phyloP scores from a whole-genome alignment of 2,888 invertebrate species.

The Melanchra persicariae region DNA sequence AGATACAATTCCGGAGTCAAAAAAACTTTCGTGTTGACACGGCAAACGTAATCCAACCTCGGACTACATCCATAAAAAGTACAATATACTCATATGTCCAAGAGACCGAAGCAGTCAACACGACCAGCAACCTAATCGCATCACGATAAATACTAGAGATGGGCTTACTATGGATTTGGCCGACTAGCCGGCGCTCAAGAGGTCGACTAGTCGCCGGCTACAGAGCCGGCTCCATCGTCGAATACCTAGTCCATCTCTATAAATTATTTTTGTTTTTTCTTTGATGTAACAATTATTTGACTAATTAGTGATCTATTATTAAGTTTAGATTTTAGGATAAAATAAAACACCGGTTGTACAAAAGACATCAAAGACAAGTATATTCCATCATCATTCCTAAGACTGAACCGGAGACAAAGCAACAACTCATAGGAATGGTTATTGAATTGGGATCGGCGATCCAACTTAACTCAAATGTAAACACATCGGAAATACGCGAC shows the following conservation, averaged over 20 bases:
- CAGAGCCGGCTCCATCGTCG: neutral
- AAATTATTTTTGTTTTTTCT: neutral
- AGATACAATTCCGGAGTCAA: neutral
- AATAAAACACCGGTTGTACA: no score
- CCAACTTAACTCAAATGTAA: no score
- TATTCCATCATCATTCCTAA: no score
- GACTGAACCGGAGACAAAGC: no score
- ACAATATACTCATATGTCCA: slow-evolving; percentile 30
- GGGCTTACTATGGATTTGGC: neutral
- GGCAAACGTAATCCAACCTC: slow-evolving; percentile 30
- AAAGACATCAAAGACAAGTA: no score
- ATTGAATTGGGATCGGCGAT: no score
- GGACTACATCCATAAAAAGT: slow-evolving; percentile 42
- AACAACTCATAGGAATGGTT: no score
- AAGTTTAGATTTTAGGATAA: no score
- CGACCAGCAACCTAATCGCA: slow-evolving; percentile 62
- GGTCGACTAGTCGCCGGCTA: neutral
- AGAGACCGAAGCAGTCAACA: slow-evolving; percentile 38
- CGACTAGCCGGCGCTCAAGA: neutral
- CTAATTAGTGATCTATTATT: no score
- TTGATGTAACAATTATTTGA: no score
- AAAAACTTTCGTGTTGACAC: slow-evolving; percentile 41
- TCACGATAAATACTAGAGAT: slow-evolving; percentile 56
- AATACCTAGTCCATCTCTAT: neutral
- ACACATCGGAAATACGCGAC: no score